Evolutionary conservation across 2,113 vertebrate species (phyloP).

Genomic region (Hippocampus mohnikei): DNA sequence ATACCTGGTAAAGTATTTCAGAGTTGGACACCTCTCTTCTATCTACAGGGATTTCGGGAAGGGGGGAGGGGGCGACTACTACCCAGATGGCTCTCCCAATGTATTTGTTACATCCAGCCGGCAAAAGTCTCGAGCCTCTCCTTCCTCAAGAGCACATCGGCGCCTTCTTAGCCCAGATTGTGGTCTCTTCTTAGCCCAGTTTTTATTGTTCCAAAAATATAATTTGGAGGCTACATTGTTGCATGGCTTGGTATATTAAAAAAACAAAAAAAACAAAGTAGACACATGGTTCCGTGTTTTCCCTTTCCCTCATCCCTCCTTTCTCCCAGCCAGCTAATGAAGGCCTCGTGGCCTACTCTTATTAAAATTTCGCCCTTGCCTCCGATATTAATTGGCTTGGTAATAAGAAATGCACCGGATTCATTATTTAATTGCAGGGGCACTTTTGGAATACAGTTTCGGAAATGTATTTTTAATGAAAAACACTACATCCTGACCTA

Average conservation of each 20-base stretch:
- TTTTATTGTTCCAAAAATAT: slow-evolving; percentile 30
- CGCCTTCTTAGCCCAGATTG: neutral
- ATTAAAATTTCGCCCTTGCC: slow-evolving; percentile 91
- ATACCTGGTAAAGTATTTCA: slow-evolving; percentile 77
- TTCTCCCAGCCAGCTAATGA: slow-evolving; percentile 80
- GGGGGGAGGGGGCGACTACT: slow-evolving; percentile 79
- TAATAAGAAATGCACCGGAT: slow-evolving; percentile 93
- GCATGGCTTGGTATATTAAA: neutral
- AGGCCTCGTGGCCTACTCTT: slow-evolving; percentile 90
- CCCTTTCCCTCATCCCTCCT: slow-evolving; percentile 63
- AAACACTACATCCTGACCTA: slow-evolving; percentile 99
- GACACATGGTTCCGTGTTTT: slow-evolving; percentile 74
- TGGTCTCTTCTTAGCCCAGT: slow-evolving; percentile 8
- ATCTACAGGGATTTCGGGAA: slow-evolving; percentile 77
- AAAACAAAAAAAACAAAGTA: neutral
- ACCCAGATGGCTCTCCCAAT: slow-evolving; percentile 20
- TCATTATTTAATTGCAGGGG: slow-evolving; percentile 99
- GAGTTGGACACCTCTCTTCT: slow-evolving; percentile 81
- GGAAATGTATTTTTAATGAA: slow-evolving; percentile 99
- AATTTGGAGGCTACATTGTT: slow-evolving; percentile 23
- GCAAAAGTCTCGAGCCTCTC: no score
- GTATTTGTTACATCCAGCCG: no score
- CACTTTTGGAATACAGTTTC: slow-evolving; percentile 97
- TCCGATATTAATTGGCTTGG: slow-evolving; percentile 94
- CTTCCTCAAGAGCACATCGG: no score